These are phyloP conservation scores for Anableps anableps DNA, from an alignment of 2,797 vertebrate species.

Conservation along the genomic window DNA sequence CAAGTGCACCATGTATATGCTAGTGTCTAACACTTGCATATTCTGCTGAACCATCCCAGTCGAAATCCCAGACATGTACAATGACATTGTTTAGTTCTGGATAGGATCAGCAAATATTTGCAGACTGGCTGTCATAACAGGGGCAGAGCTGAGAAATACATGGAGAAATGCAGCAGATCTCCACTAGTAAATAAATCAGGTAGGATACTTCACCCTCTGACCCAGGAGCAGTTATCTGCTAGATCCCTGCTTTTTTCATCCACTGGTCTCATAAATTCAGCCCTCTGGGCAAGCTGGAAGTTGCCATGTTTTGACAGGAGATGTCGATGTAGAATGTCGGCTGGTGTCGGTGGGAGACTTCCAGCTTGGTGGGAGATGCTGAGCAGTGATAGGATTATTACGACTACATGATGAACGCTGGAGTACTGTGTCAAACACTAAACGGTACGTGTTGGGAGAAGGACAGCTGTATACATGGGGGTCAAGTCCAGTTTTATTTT, in stretches of 20 bases:
- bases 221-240: constrained; percentile 75
- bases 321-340: constrained; percentile 69
- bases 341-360: constrained; percentile 60
- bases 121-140: constrained; percentile 86
- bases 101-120: constrained; percentile 88
- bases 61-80: constrained; percentile 78
- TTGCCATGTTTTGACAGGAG: constrained; percentile 73
- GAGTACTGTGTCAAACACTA: constrained; percentile 22
- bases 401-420: constrained; percentile 58
- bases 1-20: constrained; percentile 76
- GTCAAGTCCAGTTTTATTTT: background rate
- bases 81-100: constrained; percentile 86
- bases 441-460: constrained; percentile 25
- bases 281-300: constrained; percentile 53
- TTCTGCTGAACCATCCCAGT: constrained; percentile 61
- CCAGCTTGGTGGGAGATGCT: constrained; percentile 61
- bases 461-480: constrained; percentile 25
- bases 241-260: constrained; percentile 75
- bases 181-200: constrained; percentile 80
- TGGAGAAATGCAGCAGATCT: constrained; percentile 73
- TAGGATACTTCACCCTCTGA: constrained; percentile 81
- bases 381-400: constrained; percentile 53
- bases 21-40: constrained; percentile 66
- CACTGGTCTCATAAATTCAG: constrained; percentile 76
- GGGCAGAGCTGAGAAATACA: constrained; percentile 78